Conservation (phyloP, 2,113 vertebrate genomes). For the Lutjanus erythropterus region DNA sequence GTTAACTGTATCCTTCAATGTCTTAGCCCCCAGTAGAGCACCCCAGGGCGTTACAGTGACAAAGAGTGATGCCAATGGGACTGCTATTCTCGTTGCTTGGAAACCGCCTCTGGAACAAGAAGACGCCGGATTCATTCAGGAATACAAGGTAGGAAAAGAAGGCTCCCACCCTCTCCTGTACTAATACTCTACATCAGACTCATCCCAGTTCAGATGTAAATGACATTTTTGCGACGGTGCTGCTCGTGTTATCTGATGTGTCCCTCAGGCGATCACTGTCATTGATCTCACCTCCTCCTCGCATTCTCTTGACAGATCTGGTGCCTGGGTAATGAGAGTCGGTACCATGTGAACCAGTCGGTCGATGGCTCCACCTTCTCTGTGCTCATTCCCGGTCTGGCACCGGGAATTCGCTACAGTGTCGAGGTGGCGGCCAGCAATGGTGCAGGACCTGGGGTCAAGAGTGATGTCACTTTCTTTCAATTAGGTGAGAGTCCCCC, state of each 20-base stretch:
- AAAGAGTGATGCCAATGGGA: constrained; percentile 93
- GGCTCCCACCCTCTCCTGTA: background rate
- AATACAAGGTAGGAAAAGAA: constrained; percentile 91
- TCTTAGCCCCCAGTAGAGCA: constrained; percentile 91
- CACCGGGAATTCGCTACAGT: constrained; percentile 92
- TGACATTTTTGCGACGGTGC: constrained; percentile 8
- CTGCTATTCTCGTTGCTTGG: constrained; percentile 95
- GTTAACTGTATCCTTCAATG: constrained; percentile 42
- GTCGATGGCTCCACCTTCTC: constrained; percentile 92
- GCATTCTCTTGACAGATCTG: constrained; percentile 87
- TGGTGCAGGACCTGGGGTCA: constrained; percentile 90
- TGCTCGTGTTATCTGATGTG: constrained; percentile 29
- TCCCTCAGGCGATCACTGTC: constrained; percentile 55
- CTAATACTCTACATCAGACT: constrained; percentile 20
- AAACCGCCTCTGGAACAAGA: constrained; percentile 92
- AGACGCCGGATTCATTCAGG: constrained; percentile 93
- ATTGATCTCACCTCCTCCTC: constrained; percentile 41
- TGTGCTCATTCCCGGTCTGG: constrained; percentile 90
- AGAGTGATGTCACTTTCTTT: constrained; percentile 92
- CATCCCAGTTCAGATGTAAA: constrained; percentile 42
- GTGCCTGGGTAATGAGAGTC: constrained; percentile 95
- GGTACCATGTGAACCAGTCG: constrained; percentile 94
- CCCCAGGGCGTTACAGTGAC: constrained; percentile 94
- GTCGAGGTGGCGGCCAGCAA: constrained; percentile 95
- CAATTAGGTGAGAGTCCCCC: constrained; percentile 88